Percentiles rank a stretch among this genome's conserved stretches.
Conservation (phyloP, 2,888 invertebrate species). For the Parapristionchus giblindavisi region DNA sequence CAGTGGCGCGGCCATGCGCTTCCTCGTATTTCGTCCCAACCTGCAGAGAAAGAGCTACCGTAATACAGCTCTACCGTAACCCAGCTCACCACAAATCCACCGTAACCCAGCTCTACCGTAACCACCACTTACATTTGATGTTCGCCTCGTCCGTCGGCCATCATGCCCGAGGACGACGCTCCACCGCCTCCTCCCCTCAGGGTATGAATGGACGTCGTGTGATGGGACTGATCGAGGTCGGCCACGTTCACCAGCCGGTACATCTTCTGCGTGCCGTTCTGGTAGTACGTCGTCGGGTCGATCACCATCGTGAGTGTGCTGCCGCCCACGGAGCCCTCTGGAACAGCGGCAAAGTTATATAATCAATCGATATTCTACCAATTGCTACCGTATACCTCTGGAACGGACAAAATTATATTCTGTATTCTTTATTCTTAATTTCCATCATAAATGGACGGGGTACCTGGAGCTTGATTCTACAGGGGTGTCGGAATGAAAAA, state of each 20-base stretch:
- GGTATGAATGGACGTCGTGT: too few relatives aligned
- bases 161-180: neutral
- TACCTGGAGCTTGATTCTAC: too few relatives aligned
- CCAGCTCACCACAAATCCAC: neutral
- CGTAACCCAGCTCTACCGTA: neutral
- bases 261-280: constrained; percentile 38
- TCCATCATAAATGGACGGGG: too few relatives aligned
- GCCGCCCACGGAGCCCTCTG: constrained; percentile 31
- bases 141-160: neutral
- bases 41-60: neutral
- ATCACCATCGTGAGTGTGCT: constrained; percentile 34
- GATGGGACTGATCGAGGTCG: constrained; percentile 4
- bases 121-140: neutral
- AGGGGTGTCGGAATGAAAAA: too few relatives aligned
- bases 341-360: neutral
- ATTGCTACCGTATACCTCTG: too few relatives aligned
- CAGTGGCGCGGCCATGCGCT: constrained; percentile 33
- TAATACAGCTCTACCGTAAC: neutral
- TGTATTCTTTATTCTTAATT: too few relatives aligned
- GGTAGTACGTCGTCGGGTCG: constrained; percentile 32
- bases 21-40: constrained; percentile 19
- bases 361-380: neutral
- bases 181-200: constrained; percentile 1
- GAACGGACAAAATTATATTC: too few relatives aligned
- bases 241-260: constrained; percentile 36